A percentile compares a stretch with the other conserved stretches of the same genome.
Evolutionary conservation across 2,888 invertebrate species (phyloP).

Genomic region (Cantharis nigra): DNA sequence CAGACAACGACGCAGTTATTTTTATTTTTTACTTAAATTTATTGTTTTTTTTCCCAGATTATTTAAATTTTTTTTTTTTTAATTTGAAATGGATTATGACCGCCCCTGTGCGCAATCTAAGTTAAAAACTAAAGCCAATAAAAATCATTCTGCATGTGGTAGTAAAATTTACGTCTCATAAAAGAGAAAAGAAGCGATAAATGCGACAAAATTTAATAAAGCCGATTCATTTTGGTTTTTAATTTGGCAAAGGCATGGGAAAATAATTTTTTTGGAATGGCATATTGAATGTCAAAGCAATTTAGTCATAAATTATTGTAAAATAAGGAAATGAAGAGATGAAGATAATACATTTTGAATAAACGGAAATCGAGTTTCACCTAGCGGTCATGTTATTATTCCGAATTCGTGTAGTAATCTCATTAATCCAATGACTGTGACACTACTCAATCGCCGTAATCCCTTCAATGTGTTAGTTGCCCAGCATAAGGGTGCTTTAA

Average conservation of each 20-base stretch:
- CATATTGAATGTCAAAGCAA: background rate
- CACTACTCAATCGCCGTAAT: slow-evolving; percentile 24
- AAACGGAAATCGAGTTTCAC: slow-evolving; percentile 27
- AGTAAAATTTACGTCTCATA: too few relatives aligned
- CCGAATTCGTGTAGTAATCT: slow-evolving; percentile 27
- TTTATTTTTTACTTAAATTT: too few relatives aligned
- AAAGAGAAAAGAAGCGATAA: background rate
- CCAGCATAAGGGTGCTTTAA: slow-evolving; percentile 9
- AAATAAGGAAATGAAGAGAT: slow-evolving; percentile 21
- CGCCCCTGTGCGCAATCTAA: too few relatives aligned
- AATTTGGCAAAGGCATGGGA: background rate
- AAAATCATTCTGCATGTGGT: too few relatives aligned
- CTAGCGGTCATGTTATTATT: slow-evolving; percentile 30
- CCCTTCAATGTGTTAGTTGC: slow-evolving; percentile 17
- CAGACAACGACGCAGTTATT: background rate
- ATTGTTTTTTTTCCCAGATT: too few relatives aligned
- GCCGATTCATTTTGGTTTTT: background rate
- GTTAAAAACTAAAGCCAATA: too few relatives aligned
- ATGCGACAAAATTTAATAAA: background rate
- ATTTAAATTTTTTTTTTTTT: too few relatives aligned
- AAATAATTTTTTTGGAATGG: background rate
- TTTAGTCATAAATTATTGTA: background rate
- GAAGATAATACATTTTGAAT: slow-evolving; percentile 13
- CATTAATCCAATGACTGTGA: slow-evolving; percentile 26
- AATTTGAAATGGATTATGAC: background rate